Conservation (phyloP, 1,140 invertebrate species). For the Meteorus sp. region DNA sequence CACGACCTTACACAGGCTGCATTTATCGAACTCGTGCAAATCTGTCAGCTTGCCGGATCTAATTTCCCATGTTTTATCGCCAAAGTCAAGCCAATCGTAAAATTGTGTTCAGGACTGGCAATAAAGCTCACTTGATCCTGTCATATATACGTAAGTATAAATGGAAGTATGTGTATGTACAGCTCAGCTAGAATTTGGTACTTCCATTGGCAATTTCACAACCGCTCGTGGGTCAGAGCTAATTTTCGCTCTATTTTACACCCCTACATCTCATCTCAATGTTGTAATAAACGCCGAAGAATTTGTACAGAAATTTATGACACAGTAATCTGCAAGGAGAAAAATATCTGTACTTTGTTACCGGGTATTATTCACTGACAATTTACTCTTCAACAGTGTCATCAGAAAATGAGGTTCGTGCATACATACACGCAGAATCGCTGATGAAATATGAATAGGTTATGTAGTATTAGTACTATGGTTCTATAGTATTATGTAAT, state of each 20-base stretch:
- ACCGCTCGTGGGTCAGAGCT: background rate
- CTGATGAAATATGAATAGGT: conserved; percentile 9
- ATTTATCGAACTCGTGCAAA: background rate
- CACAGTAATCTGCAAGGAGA: background rate
- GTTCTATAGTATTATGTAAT: background rate
- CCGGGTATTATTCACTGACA: background rate
- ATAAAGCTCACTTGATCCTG: conserved; percentile 44
- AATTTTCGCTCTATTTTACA: background rate
- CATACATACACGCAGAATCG: background rate
- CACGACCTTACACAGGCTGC: no score
- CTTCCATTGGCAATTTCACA: background rate
- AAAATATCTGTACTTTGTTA: background rate
- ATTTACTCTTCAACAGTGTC: conserved; percentile 1
- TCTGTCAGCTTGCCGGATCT: conserved; percentile 33
- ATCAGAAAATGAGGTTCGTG: background rate
- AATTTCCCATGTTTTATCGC: conserved; percentile 50
- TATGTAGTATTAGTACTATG: background rate
- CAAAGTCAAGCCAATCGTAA: conserved; percentile 41
- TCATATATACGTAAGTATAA: conserved; percentile 22
- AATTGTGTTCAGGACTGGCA: conserved; percentile 38
- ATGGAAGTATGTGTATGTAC: no score
- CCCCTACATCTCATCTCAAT: no score
- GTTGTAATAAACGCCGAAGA: no score
- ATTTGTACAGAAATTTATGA: background rate
- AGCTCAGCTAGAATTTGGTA: no score